These are phyloP conservation scores for Pelodytes ibericus DNA, from an alignment of 2,797 vertebrate genomes.

Conservation along the genomic window DNA sequence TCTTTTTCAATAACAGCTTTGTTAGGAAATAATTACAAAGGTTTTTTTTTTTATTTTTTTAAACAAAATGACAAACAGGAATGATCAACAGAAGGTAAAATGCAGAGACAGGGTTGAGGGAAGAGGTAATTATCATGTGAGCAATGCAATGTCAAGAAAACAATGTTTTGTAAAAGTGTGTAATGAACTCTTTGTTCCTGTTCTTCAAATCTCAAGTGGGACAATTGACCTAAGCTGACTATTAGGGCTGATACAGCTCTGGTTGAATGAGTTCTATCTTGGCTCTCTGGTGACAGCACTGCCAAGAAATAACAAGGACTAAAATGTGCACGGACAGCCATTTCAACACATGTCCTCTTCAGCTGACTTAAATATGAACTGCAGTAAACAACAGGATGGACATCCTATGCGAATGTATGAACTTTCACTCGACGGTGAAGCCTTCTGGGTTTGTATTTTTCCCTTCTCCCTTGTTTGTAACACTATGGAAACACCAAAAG, in stretches of 20 bases:
- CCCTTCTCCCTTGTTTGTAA: constrained; percentile 38
- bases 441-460: constrained; percentile 37
- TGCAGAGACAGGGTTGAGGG: constrained; percentile 41
- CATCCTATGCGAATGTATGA: constrained; percentile 49
- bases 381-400: constrained; percentile 54
- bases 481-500: constrained; percentile 22
- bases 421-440: constrained; percentile 52
- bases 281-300: constrained; percentile 66
- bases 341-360: constrained; percentile 55
- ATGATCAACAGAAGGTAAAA: constrained; percentile 40
- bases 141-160: constrained; percentile 55
- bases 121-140: constrained; percentile 57
- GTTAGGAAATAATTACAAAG: constrained; percentile 52
- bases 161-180: constrained; percentile 64
- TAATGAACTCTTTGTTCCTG: constrained; percentile 67
- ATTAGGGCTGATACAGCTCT: constrained; percentile 62
- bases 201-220: constrained; percentile 65
- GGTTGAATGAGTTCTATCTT: constrained; percentile 66
- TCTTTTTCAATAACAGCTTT: constrained; percentile 19
- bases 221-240: constrained; percentile 63
- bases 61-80: constrained; percentile 55
- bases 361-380: constrained; percentile 54
- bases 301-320: constrained; percentile 65
- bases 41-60: constrained; percentile 36
- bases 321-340: constrained; percentile 60